phyloP scores from a whole-genome alignment of 2,797 vertebrate genomes.

The Poecilia wingei region DNA sequence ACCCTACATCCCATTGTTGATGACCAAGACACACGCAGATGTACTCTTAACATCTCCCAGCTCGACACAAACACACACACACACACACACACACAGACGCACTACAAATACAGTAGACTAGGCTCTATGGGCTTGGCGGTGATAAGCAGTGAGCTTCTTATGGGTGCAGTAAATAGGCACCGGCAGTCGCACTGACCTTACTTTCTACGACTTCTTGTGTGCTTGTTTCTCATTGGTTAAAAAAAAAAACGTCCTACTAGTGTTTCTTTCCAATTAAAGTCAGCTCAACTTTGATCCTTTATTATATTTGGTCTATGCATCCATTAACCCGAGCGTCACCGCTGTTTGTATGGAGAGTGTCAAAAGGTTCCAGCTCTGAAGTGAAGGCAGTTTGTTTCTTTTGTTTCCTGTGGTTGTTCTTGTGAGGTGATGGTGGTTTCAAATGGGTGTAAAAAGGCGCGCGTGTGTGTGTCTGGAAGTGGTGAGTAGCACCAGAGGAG shows the following conservation, averaged over 20 bases:
- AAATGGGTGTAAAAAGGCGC: constrained; percentile 49
- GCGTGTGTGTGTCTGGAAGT: constrained; percentile 21
- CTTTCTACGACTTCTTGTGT: constrained; percentile 55
- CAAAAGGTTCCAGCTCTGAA: constrained; percentile 39
- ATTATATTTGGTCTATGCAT: constrained; percentile 45
- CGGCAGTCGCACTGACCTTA: constrained; percentile 44
- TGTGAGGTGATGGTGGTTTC: constrained; percentile 61
- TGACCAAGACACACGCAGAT: constrained; percentile 43
- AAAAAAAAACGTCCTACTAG: constrained; percentile 23
- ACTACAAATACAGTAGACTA: constrained; percentile 67
- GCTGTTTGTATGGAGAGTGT: constrained; percentile 19
- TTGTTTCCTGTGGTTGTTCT: constrained; percentile 14
- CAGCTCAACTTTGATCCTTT: constrained; percentile 18
- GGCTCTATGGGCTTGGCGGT: constrained; percentile 68
- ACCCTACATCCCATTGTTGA: constrained; percentile 24
- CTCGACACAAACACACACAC: neutral
- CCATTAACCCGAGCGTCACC: constrained; percentile 26
- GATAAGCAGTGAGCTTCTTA: constrained; percentile 66
- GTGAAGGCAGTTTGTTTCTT: constrained; percentile 64
- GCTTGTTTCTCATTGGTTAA: constrained; percentile 51
- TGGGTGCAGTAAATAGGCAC: constrained; percentile 47
- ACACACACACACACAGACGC: constrained; percentile 40
- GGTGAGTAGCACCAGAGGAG: constrained; percentile 62
- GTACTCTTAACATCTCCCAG: constrained; percentile 37
- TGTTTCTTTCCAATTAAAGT: constrained; percentile 6